These are phyloP conservation scores for Oryzaephilus surinamensis DNA, from an alignment of 1,140 invertebrate species.

Conservation along the genomic window DNA sequence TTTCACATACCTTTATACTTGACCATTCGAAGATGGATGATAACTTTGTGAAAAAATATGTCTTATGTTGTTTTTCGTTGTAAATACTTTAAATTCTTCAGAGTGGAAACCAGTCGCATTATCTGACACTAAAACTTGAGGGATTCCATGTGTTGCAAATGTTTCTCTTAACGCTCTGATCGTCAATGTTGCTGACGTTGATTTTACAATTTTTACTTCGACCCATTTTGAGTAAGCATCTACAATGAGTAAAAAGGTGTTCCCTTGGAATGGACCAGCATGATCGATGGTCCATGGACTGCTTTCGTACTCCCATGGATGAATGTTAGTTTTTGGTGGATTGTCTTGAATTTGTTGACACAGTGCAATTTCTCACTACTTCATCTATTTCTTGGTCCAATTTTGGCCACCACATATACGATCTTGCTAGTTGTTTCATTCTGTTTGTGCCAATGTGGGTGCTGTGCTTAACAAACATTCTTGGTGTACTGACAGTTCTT, in stretches of 20 bases:
- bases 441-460: slow-evolving; percentile 38
- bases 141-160: slow-evolving; percentile 30
- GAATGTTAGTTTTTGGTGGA: slow-evolving; percentile 16
- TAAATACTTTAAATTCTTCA: slow-evolving; percentile 29
- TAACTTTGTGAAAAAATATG: slow-evolving; percentile 24
- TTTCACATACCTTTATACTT: slow-evolving; percentile 27
- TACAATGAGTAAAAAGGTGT: slow-evolving; percentile 36
- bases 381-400: slow-evolving; percentile 38
- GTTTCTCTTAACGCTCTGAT: slow-evolving; percentile 20
- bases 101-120: slow-evolving; percentile 34
- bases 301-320: slow-evolving; percentile 30
- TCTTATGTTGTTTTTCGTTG: slow-evolving; percentile 24
- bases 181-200: slow-evolving; percentile 10
- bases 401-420: no score
- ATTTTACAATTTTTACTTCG: slow-evolving; percentile 23
- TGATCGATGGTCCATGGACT: slow-evolving; percentile 40
- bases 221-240: slow-evolving; percentile 37
- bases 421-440: slow-evolving; percentile 40
- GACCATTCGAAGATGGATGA: slow-evolving; percentile 28
- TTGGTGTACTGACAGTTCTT: slow-evolving; percentile 1
- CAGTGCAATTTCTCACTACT: background rate
- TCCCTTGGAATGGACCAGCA: slow-evolving; percentile 34
- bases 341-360: slow-evolving; percentile 3
- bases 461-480: slow-evolving; percentile 3
- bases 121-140: slow-evolving; percentile 30